These are phyloP conservation scores for Pyralis farinalis DNA, from an alignment of 2,888 invertebrate genomes.

Conservation along the genomic window DNA sequence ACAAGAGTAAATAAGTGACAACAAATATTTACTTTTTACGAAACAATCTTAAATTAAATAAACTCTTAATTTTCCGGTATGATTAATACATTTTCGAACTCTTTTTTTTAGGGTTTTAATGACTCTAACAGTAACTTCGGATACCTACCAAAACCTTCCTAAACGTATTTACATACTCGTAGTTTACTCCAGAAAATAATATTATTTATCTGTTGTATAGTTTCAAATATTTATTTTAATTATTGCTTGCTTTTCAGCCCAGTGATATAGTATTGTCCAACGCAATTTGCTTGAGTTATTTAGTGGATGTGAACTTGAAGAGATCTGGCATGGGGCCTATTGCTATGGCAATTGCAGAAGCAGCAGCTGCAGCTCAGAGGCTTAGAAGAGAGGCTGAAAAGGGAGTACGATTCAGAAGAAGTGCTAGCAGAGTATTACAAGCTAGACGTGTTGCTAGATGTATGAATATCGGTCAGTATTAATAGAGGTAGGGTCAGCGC, in stretches of 20 bases:
- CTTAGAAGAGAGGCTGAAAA: constrained; percentile 68
- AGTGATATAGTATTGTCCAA: constrained; percentile 61
- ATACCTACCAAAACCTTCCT: no score
- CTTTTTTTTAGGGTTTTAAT: no score
- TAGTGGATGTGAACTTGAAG: constrained; percentile 67
- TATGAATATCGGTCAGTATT: constrained; percentile 65
- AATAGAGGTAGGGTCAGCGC: no score
- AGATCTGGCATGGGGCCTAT: constrained; percentile 69
- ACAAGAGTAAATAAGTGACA: no score
- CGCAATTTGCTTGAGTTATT: constrained; percentile 68
- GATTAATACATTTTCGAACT: no score
- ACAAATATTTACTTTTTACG: no score
- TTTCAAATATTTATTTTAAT: not conserved
- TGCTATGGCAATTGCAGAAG: constrained; percentile 66
- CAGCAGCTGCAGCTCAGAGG: constrained; percentile 67
- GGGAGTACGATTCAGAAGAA: constrained; percentile 65
- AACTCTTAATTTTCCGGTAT: no score
- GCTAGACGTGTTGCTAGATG: constrained; percentile 67
- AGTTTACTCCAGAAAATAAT: no score
- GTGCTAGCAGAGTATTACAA: constrained; percentile 69
- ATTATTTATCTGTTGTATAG: no score
- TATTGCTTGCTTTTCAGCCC: constrained; percentile 53
- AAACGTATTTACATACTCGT: no score
- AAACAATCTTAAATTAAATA: no score
- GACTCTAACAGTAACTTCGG: no score